Conservation (phyloP, 2,113 vertebrate species). For the Copsychus sechellarum region DNA sequence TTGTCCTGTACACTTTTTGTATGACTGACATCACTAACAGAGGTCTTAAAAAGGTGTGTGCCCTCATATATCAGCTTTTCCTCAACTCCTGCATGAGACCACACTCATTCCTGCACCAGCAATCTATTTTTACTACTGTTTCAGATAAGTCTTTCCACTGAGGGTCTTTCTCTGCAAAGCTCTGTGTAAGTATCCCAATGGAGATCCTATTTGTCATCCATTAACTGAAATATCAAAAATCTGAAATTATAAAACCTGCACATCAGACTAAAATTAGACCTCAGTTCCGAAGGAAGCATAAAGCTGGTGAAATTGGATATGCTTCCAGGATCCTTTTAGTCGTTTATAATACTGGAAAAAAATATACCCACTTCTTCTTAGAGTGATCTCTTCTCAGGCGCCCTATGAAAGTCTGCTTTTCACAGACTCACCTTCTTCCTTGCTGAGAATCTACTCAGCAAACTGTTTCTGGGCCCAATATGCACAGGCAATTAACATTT, state of each 20-base stretch:
- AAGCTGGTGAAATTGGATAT: background rate
- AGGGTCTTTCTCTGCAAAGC: background rate
- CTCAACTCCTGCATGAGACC: background rate
- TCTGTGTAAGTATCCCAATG: background rate
- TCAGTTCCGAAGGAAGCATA: background rate
- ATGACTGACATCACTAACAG: background rate
- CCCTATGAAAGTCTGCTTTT: background rate
- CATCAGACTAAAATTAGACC: background rate
- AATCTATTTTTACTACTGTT: background rate
- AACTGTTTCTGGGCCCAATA: background rate
- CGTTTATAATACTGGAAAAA: background rate
- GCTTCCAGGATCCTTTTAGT: background rate
- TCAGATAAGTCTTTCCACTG: background rate
- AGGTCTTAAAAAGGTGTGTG: background rate
- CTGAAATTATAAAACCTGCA: background rate
- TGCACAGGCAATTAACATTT: background rate
- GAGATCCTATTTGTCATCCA: background rate
- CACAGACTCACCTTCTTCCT: background rate
- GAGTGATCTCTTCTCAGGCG: background rate
- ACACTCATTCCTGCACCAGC: background rate
- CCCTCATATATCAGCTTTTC: constrained; percentile 4
- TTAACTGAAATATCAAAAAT: background rate
- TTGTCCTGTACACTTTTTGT: background rate
- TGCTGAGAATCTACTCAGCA: background rate
- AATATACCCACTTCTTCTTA: background rate